A percentile compares a stretch with the other conserved stretches of the same genome.
phyloP scores from a whole-genome alignment of 2,888 invertebrate species.

The Aradus depressus region DNA sequence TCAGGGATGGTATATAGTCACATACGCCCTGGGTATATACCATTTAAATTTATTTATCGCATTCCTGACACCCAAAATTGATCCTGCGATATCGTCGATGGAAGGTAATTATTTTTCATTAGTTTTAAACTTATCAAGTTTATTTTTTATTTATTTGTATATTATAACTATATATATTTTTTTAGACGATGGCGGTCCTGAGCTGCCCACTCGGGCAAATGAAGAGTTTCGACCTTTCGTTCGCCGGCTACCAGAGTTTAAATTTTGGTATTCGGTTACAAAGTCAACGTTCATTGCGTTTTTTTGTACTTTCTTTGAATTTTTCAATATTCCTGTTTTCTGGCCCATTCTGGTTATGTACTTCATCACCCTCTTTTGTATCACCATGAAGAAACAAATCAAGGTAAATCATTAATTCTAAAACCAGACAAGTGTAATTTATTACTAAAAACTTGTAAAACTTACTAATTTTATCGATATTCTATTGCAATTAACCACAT shows the following conservation, averaged over 20 bases:
- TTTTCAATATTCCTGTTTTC: slow-evolving; percentile 98
- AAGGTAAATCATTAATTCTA: slow-evolving; percentile 54
- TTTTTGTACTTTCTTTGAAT: slow-evolving; percentile 90
- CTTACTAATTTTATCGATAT: no score
- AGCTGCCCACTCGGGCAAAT: slow-evolving; percentile 84
- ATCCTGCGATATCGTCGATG: slow-evolving; percentile 44
- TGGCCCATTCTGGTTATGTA: slow-evolving; percentile 99
- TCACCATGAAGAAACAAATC: slow-evolving; percentile 99
- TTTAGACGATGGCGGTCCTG: slow-evolving; percentile 72
- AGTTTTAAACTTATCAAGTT: slow-evolving; percentile 15
- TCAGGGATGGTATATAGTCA: slow-evolving; percentile 99
- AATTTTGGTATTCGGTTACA: slow-evolving; percentile 96
- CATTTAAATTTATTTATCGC: slow-evolving; percentile 98
- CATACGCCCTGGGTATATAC: slow-evolving; percentile 98
- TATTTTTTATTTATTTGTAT: background rate
- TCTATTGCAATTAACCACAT: no score
- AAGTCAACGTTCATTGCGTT: slow-evolving; percentile 86
- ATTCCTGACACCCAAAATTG: slow-evolving; percentile 98
- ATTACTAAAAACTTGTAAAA: no score
- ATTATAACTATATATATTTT: background rate
- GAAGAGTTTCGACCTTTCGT: slow-evolving; percentile 92
- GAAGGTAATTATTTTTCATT: slow-evolving; percentile 30
- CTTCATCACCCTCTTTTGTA: slow-evolving; percentile 94
- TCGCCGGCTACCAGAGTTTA: slow-evolving; percentile 91
- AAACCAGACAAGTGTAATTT: no score